A percentile compares a stretch with the other conserved stretches of the same genome.
Conservation (phyloP, 2,113 vertebrate species). For the Copsychus sechellarum region DNA sequence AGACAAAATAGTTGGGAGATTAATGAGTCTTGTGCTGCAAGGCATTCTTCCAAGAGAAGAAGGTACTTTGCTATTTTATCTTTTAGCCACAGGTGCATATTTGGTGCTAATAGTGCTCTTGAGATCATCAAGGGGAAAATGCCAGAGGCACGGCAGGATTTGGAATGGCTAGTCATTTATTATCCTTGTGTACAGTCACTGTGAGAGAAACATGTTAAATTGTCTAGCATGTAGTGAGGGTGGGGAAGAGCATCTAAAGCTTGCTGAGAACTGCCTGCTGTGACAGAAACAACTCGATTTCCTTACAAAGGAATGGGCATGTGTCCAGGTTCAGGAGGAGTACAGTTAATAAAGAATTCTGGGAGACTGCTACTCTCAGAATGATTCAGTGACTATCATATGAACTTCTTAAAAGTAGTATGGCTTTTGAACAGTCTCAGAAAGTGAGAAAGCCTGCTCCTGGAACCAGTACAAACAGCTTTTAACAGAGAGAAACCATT, state of each 20-base stretch:
- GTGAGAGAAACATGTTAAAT: conserved; percentile 42
- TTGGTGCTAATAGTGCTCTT: conserved; percentile 59
- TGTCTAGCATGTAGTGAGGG: not conserved
- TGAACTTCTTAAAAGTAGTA: not conserved
- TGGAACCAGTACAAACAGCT: not conserved
- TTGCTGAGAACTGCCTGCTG: conserved; percentile 38
- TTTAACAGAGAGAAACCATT: not conserved
- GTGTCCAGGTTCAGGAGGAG: conserved; percentile 4
- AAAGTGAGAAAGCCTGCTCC: not conserved
- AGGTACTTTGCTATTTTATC: conserved; percentile 40
- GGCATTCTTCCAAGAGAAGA: conserved; percentile 45
- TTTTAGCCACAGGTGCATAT: conserved; percentile 58
- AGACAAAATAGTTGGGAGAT: conserved; percentile 34
- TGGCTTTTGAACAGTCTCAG: not conserved
- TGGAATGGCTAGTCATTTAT: conserved; percentile 56
- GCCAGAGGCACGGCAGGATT: conserved; percentile 42
- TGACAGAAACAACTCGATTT: conserved; percentile 49
- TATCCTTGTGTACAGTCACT: not conserved
- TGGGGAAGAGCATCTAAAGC: conserved; percentile 43
- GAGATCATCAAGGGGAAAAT: conserved; percentile 56
- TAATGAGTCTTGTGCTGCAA: conserved; percentile 22
- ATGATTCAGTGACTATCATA: not conserved
- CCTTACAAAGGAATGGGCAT: not conserved
- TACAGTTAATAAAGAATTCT: conserved; percentile 13
- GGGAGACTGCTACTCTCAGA: not conserved